phyloP scores from a whole-genome alignment of 2,113 vertebrate genomes.

The Rhinoderma darwinii region DNA sequence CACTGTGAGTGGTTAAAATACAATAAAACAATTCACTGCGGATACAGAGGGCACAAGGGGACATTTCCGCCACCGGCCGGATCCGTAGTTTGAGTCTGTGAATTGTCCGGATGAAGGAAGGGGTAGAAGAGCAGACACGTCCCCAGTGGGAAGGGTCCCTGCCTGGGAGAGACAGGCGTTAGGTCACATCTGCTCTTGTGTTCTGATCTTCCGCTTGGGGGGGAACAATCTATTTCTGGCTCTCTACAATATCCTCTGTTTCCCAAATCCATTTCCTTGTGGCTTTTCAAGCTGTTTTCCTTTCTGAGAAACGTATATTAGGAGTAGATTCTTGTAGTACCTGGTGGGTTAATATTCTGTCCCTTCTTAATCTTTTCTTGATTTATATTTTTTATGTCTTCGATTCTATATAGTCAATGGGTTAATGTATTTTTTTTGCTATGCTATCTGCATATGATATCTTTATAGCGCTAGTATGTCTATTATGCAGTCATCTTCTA shows the following conservation, averaged over 20 bases:
- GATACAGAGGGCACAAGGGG: slow-evolving; percentile 44
- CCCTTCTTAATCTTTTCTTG: background rate
- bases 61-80: slow-evolving; percentile 48
- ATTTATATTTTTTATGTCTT: no score
- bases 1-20: slow-evolving; percentile 19
- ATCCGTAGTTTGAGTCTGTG: slow-evolving; percentile 49
- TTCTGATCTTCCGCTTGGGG: slow-evolving; percentile 45
- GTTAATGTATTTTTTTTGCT: no score
- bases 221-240: slow-evolving; percentile 49
- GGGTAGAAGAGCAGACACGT: slow-evolving; percentile 55
- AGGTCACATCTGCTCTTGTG: slow-evolving; percentile 56
- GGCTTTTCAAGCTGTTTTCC: slow-evolving; percentile 19
- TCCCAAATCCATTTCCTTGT: slow-evolving; percentile 51
- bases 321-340: background rate
- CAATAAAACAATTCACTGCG: slow-evolving; percentile 46
- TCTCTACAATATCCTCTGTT: slow-evolving; percentile 43
- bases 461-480: no score
- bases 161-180: slow-evolving; percentile 33
- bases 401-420: no score
- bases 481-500: no score
- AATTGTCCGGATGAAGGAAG: slow-evolving; percentile 56
- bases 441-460: no score
- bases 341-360: background rate
- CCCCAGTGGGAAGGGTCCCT: slow-evolving; percentile 50
- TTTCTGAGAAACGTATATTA: background rate